Base-by-base conservation (phyloP, 2,113 vertebrate genomes). In the Nesoenas mayeri region DNA sequence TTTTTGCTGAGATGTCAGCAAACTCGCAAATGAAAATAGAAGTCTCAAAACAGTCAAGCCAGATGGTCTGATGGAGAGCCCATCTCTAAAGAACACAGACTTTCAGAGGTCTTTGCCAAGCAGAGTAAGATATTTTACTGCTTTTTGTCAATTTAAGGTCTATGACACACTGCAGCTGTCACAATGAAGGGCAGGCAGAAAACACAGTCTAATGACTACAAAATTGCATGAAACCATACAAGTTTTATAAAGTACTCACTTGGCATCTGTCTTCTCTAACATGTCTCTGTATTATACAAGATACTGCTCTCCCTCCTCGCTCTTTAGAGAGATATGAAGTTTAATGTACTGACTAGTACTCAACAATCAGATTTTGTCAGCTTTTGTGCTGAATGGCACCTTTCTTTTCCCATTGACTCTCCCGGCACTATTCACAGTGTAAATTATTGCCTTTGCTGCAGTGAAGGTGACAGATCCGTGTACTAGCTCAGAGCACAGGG, bases 341-440 rank as follows among this genome's bases (percentile, higher is more conserved):
- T 95, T 95, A 89, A 95, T 66, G 87, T 47, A 91, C 93, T 94
- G 81, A 16, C 71, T 96, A 58, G 50, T 85, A 58, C 51, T 93
- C 88, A 89, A 82, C 92, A 89, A 85, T 64, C 88, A 85, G 89
- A 82, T 95, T 97, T 94, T 96, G 93, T 95, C 95, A 96, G 89
- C 80, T 85, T 81, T 79, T 77, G 81, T 92, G 73, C 91, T 95
- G 62, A 92, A 74, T 26, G 70, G 87, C 81, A 50, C 56, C 89
- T 70, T 93, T 85, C 74, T 56, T 67, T 73, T 88, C 20, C 75
- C 38, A 20, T 5, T 22, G 72, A 87, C 92, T 83, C 48, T 75
- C 48, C 75, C 66, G 10, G 73, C 32, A 4, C 84, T 19, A 11
- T 20, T 89, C 89, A 20, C 32, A 25, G 80, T 0, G 60, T 81